A percentile compares a stretch with the other conserved stretches of the same genome.
Evolutionary conservation across 2,113 vertebrate species (phyloP).

Genomic region (Atrichornis clamosus): DNA sequence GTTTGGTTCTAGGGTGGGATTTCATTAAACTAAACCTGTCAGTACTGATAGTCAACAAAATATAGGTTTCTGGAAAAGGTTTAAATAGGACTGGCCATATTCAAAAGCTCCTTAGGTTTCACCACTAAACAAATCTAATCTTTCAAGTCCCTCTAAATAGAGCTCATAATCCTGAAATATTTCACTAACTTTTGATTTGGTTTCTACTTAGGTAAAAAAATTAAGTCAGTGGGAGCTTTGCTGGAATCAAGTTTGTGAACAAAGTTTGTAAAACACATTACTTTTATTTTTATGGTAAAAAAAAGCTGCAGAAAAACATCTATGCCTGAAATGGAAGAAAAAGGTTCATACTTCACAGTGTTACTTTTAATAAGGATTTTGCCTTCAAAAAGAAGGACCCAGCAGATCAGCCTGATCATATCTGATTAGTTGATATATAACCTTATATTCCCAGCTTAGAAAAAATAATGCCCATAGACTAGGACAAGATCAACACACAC

Average conservation of each 20-base stretch:
- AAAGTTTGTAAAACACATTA: background rate
- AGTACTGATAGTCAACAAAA: background rate
- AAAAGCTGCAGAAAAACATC: background rate
- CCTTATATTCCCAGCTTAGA: background rate
- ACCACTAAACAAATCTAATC: background rate
- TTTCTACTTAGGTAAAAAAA: background rate
- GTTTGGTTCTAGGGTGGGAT: background rate
- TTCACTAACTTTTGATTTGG: background rate
- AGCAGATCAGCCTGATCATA: background rate
- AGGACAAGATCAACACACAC: background rate
- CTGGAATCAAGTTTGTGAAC: background rate
- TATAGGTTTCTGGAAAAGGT: background rate
- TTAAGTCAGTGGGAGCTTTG: background rate
- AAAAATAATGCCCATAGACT: background rate
- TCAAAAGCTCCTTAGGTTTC: background rate
- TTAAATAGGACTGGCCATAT: background rate
- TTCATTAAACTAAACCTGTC: background rate
- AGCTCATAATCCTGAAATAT: background rate
- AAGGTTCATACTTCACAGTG: background rate
- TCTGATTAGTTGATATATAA: background rate
- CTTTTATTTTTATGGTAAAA: slow-evolving; percentile 3
- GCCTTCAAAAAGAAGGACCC: background rate
- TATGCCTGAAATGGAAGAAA: background rate
- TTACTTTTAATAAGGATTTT: background rate
- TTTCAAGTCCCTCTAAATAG: slow-evolving; percentile 17